phyloP scores from a whole-genome alignment of 2,797 vertebrate genomes.

The Psittacula derbiana region DNA sequence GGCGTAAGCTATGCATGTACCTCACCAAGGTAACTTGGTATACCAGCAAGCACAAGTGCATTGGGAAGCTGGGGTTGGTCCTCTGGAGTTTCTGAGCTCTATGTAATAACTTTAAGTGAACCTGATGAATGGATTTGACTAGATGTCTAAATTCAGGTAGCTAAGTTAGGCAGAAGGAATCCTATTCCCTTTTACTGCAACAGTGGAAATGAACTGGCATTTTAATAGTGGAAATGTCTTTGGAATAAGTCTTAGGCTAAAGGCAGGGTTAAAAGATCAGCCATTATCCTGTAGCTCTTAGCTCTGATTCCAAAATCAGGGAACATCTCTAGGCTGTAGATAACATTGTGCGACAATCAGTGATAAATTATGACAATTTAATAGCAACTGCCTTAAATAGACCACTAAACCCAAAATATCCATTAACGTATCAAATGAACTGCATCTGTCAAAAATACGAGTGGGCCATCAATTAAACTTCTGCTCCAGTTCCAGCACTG shows the following conservation, averaged over 20 bases:
- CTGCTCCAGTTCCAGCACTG: not conserved
- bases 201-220: not conserved
- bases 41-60: rapidly evolving
- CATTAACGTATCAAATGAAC: not conserved
- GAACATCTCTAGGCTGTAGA: not conserved
- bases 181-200: not conserved
- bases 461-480: not conserved
- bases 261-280: not conserved
- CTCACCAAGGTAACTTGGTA: not conserved
- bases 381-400: not conserved
- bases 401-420: not conserved
- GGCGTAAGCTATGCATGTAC: not conserved
- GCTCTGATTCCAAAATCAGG: not conserved
- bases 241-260: not conserved
- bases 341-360: not conserved
- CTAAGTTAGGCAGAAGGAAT: not conserved
- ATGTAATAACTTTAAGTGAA: not conserved
- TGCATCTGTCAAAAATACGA: constrained; percentile 22
- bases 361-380: constrained; percentile 18
- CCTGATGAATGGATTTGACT: not conserved
- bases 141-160: not conserved
- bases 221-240: not conserved
- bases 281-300: not conserved
- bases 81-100: not conserved
- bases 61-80: not conserved